Conservation (phyloP, 2,888 invertebrate genomes). For the Prosapia bicincta region DNA sequence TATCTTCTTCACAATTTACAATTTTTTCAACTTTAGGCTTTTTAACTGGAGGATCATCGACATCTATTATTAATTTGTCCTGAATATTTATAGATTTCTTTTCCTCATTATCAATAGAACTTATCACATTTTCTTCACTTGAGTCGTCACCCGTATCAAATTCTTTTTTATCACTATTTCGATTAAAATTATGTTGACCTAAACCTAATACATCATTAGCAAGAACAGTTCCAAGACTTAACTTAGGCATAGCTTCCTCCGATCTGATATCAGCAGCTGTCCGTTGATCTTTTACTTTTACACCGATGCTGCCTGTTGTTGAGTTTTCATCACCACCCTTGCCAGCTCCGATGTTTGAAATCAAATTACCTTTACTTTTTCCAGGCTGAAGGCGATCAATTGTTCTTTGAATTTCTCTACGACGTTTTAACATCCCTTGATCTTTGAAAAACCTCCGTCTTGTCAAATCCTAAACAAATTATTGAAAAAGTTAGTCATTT, state of each 20-base stretch:
- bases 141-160: constrained; percentile 35
- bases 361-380: constrained; percentile 81
- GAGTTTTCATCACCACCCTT: constrained; percentile 34
- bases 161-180: constrained; percentile 40
- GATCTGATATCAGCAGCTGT: constrained; percentile 27
- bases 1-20: constrained; percentile 32
- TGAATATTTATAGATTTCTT: constrained; percentile 40
- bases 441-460: constrained; percentile 42
- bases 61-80: constrained; percentile 44
- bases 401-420: constrained; percentile 72
- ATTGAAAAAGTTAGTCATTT: constrained; percentile 31
- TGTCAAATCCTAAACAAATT: constrained; percentile 49
- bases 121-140: constrained; percentile 33
- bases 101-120: constrained; percentile 31
- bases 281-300: constrained; percentile 26
- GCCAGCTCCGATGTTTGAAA: constrained; percentile 56
- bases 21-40: constrained; percentile 38
- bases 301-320: constrained; percentile 8
- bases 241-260: constrained; percentile 66
- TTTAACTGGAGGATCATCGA: constrained; percentile 39
- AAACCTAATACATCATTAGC: constrained; percentile 65
- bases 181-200: constrained; percentile 63
- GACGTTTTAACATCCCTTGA: constrained; percentile 51
- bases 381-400: constrained; percentile 82
- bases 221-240: constrained; percentile 81